Evolutionary conservation across 2,113 vertebrate genomes (phyloP).

Genomic region (Cynopterus brachyotis): DNA sequence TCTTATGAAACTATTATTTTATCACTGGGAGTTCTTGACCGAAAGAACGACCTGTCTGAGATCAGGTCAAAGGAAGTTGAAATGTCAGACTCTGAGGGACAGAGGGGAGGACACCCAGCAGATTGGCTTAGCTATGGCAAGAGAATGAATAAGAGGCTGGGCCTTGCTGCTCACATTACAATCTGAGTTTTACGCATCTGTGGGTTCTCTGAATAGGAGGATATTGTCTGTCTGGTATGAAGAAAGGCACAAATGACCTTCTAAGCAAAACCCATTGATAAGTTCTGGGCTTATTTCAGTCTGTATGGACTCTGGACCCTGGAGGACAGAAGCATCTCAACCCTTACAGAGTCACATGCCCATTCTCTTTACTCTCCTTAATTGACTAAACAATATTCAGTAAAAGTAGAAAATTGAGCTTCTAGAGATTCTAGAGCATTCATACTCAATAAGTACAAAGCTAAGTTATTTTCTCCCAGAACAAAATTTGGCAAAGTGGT

Average conservation of each 20-base stretch:
- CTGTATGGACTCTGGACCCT: neutral
- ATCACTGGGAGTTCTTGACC: no score
- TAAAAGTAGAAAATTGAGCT: neutral
- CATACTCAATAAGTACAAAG: neutral
- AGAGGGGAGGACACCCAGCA: no score
- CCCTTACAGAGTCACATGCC: no score
- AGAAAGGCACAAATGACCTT: neutral
- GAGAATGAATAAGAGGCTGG: no score
- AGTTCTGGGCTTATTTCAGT: neutral
- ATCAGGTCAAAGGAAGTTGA: no score
- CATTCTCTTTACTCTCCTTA: neutral
- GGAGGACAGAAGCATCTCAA: neutral
- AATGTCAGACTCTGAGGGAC: no score
- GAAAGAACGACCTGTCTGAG: no score
- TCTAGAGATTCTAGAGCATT: neutral
- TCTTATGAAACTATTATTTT: no score
- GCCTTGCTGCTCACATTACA: neutral
- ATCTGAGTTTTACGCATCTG: neutral
- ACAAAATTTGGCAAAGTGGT: neutral
- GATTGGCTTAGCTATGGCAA: no score
- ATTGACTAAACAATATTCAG: neutral
- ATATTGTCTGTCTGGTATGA: neutral
- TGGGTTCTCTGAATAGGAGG: neutral
- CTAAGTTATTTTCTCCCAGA: neutral
- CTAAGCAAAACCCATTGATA: neutral